Evolutionary conservation across 2,797 vertebrate genomes (phyloP).

Genomic region (Dipus sagitta): DNA sequence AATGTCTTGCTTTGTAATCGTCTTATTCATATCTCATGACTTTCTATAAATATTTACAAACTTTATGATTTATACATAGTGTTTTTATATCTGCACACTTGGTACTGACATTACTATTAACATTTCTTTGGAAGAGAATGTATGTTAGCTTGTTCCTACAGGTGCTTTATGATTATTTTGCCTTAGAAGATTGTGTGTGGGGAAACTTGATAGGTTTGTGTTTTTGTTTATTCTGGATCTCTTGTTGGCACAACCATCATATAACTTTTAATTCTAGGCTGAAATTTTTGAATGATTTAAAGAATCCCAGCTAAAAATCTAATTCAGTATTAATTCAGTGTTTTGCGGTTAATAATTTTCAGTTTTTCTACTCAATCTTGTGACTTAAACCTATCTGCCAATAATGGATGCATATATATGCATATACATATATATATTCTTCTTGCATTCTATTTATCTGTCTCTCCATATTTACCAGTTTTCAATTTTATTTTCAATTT

Average conservation of each 20-base stretch:
- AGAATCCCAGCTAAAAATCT: slow-evolving; percentile 32
- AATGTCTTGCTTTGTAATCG: neutral
- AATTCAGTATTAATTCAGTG: neutral
- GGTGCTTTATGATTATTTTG: neutral
- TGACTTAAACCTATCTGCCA: neutral
- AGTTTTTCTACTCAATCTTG: neutral
- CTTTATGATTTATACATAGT: slow-evolving; percentile 22
- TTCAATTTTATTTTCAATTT: slow-evolving; percentile 4
- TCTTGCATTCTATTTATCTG: neutral
- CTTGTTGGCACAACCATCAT: neutral
- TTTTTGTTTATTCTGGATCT: neutral
- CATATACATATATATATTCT: neutral
- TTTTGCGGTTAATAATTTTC: neutral
- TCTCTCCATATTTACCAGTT: too few species aligned
- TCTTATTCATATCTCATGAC: neutral
- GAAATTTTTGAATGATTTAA: neutral
- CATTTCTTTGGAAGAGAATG: neutral
- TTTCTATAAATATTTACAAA: slow-evolving; percentile 45
- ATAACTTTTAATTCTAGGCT: slow-evolving; percentile 4
- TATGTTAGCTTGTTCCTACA: neutral
- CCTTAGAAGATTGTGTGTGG: neutral
- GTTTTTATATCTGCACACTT: neutral
- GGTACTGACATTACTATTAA: neutral
- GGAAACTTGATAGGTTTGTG: neutral
- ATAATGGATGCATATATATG: neutral